A percentile compares a stretch with the other conserved stretches of the same genome.
Conservation (phyloP, 2,113 vertebrate species). For the Lepus americanus region DNA sequence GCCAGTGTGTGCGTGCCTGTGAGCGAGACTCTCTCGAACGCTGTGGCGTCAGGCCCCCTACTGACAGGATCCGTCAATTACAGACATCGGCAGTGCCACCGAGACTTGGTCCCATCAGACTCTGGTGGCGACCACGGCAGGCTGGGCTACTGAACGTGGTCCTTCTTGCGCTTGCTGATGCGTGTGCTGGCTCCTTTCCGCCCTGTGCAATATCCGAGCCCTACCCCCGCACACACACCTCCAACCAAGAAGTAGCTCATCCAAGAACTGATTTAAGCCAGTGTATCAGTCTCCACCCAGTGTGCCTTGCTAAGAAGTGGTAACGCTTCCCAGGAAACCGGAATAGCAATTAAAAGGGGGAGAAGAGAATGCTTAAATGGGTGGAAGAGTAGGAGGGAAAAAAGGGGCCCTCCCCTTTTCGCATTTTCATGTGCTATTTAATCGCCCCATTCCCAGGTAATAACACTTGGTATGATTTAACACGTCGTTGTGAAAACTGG, state of each 20-base stretch:
- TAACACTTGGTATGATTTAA: neutral
- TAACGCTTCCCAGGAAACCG: slow-evolving; percentile 20
- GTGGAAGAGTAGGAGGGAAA: neutral
- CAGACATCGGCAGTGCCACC: slow-evolving; percentile 64
- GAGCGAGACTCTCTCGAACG: slow-evolving; percentile 60
- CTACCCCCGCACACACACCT: neutral
- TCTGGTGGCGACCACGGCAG: neutral
- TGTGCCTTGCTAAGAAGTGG: slow-evolving; percentile 35
- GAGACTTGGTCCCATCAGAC: slow-evolving; percentile 8
- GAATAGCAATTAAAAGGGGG: slow-evolving; percentile 21
- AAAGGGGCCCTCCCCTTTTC: neutral
- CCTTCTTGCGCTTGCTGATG: neutral
- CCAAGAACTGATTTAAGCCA: slow-evolving; percentile 11
- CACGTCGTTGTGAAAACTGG: slow-evolving; percentile 12
- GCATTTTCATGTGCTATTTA: neutral
- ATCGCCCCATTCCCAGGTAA: neutral
- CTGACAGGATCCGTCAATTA: slow-evolving; percentile 81
- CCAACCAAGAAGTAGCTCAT: neutral
- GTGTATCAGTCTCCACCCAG: neutral
- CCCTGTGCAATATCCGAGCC: neutral
- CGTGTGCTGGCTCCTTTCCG: neutral
- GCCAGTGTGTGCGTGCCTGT: slow-evolving; percentile 5
- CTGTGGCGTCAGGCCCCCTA: slow-evolving; percentile 84
- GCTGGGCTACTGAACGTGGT: neutral
- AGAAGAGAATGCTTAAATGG: neutral